These are phyloP conservation scores for Drosophila anceps DNA, from an alignment of 2,888 invertebrate genomes.

Conservation along the genomic window DNA sequence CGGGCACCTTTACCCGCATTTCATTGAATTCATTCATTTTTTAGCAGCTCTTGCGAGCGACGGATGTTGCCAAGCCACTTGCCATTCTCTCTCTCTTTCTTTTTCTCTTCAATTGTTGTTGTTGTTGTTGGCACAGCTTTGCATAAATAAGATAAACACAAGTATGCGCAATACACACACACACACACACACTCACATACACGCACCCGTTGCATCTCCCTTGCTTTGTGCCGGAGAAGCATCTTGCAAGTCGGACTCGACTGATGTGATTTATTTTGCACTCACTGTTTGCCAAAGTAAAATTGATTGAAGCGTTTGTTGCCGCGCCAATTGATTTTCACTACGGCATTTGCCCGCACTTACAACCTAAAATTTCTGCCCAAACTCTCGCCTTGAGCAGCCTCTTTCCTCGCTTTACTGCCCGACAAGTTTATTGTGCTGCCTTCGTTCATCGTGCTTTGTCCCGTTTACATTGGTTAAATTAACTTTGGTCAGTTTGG, in stretches of 20 bases:
- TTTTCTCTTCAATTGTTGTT: constrained; percentile 31
- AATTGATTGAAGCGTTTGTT: constrained; percentile 82
- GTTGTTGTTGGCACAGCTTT: constrained; percentile 67
- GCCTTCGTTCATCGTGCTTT: constrained; percentile 16
- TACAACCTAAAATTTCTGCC: constrained; percentile 1
- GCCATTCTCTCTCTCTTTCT: constrained; percentile 20
- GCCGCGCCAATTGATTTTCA: constrained; percentile 76
- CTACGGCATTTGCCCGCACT: constrained; percentile 31
- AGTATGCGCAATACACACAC: constrained; percentile 45
- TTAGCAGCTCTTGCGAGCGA: constrained; percentile 57
- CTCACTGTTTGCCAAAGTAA: constrained; percentile 80
- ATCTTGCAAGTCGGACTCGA: constrained; percentile 56
- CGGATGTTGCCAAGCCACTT: constrained; percentile 23
- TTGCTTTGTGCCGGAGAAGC: constrained; percentile 8
- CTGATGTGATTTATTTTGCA: constrained; percentile 80
- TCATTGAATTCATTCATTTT: constrained; percentile 80
- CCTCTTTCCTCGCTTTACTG: background rate
- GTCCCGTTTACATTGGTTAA: constrained; percentile 76
- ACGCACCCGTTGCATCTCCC: too few relatives aligned
- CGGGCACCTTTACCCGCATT: constrained; percentile 62
- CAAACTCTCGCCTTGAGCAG: background rate
- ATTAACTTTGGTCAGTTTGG: constrained; percentile 81
- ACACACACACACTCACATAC: background rate
- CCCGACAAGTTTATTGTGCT: constrained; percentile 19
- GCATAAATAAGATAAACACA: constrained; percentile 82